Evolutionary conservation across 1,140 invertebrate species (phyloP).

Genomic region (Platyscapa corneri): DNA sequence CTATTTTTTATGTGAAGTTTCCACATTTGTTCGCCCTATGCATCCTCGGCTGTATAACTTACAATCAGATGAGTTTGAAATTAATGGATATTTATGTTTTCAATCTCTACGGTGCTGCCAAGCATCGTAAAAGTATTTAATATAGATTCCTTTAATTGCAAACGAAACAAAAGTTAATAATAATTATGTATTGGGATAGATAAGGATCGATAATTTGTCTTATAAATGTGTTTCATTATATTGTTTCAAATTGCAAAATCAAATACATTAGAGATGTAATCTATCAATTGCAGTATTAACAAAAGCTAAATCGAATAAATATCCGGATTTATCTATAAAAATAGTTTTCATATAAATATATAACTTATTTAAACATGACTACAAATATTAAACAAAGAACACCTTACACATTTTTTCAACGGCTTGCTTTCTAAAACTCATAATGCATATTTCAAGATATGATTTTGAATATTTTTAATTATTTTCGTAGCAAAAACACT

Average conservation of each 20-base stretch:
- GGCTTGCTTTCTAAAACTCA: no score
- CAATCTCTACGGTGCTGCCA: not conserved
- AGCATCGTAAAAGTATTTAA: not conserved
- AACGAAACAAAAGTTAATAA: not conserved
- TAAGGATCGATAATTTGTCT: not conserved
- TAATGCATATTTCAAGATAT: no score
- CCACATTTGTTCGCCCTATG: not conserved
- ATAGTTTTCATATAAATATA: no score
- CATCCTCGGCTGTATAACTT: not conserved
- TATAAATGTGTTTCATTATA: not conserved
- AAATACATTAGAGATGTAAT: not conserved
- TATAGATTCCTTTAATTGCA: not conserved
- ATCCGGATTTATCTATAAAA: no score
- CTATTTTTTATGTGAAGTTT: slow-evolving; percentile 13
- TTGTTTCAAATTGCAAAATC: no score
- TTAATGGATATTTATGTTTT: not conserved
- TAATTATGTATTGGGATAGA: not conserved
- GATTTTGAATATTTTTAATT: no score
- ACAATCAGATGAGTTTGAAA: not conserved
- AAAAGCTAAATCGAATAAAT: no score
- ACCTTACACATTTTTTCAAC: no score
- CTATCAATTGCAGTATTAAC: not conserved
- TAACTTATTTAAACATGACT: no score
- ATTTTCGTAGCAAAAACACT: no score
- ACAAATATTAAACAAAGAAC: not conserved